Evolutionary conservation across 2,888 invertebrate genomes (phyloP).

Genomic region (Kryphioiulus occultus): DNA sequence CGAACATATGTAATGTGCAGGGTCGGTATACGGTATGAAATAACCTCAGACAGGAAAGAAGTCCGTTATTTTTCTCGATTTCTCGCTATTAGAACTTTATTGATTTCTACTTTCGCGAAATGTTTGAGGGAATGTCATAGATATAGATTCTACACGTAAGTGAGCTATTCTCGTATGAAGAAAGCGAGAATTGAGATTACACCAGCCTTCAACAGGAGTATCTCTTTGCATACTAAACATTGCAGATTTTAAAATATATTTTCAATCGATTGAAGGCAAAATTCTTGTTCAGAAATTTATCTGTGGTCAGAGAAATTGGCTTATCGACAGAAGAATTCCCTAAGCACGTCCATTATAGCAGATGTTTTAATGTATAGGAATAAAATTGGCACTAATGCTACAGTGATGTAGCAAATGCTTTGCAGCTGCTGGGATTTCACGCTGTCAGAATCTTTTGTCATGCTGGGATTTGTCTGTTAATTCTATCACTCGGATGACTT

Average conservation of each 20-base stretch:
- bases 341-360: too few relatives aligned
- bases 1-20: constrained; percentile 5
- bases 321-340: too few relatives aligned
- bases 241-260: background rate
- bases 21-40: background rate
- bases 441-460: too few relatives aligned
- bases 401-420: too few relatives aligned
- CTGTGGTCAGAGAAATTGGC: too few relatives aligned
- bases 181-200: background rate
- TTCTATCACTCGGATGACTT: too few relatives aligned
- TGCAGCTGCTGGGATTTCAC: too few relatives aligned
- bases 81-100: background rate
- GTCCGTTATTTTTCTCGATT: background rate
- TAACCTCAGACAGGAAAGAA: background rate
- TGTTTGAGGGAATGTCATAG: background rate
- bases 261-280: too few relatives aligned
- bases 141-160: background rate
- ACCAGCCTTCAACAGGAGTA: background rate
- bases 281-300: too few relatives aligned
- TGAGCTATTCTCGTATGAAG: background rate
- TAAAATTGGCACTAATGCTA: too few relatives aligned
- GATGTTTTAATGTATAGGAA: too few relatives aligned
- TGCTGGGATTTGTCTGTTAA: too few relatives aligned
- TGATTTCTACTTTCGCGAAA: background rate
- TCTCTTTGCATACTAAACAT: background rate